phyloP scores from a whole-genome alignment of 2,797 vertebrate genomes.

The Acanthurus leucopareius region DNA sequence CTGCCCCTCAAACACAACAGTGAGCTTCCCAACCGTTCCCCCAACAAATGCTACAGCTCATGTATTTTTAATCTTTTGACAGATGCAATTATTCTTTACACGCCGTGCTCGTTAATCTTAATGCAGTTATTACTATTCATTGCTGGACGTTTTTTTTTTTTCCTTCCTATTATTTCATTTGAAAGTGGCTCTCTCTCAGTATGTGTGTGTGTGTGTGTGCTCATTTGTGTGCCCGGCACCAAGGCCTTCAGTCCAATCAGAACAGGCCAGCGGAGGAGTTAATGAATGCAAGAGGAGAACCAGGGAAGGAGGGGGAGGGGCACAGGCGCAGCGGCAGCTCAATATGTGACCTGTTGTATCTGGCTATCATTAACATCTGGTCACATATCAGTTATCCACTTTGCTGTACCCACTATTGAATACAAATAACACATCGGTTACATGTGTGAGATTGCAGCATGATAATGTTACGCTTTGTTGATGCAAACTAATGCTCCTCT shows the following conservation, averaged over 20 bases:
- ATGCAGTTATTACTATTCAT: conserved; percentile 87
- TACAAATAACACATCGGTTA: conserved; percentile 51
- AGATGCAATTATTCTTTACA: conserved; percentile 87
- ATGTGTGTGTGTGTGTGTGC: conserved; percentile 35
- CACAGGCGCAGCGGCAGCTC: conserved; percentile 43
- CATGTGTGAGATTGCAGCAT: conserved; percentile 22
- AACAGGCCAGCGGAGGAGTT: conserved; percentile 60
- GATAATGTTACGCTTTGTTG: conserved; percentile 39
- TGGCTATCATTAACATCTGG: conserved; percentile 72
- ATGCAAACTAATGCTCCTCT: conserved; percentile 24
- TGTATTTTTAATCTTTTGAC: conserved; percentile 87
- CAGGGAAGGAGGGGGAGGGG: conserved; percentile 27
- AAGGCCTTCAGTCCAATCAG: conserved; percentile 71
- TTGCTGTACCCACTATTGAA: conserved; percentile 28
- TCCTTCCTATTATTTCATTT: conserved; percentile 77
- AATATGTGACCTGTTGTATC: conserved; percentile 79
- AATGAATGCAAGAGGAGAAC: conserved; percentile 69
- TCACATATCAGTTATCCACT: conserved; percentile 73
- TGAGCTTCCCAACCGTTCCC: conserved; percentile 52
- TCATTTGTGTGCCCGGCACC: conserved; percentile 41
- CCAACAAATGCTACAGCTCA: conserved; percentile 81
- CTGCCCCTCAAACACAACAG: conserved; percentile 76
- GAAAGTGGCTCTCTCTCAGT: conserved; percentile 58
- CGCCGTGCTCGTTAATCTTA: conserved; percentile 86
- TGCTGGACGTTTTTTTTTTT: conserved; percentile 75